These are phyloP conservation scores for Philaethria dido DNA, from an alignment of 2,888 invertebrate species.

Conservation along the genomic window DNA sequence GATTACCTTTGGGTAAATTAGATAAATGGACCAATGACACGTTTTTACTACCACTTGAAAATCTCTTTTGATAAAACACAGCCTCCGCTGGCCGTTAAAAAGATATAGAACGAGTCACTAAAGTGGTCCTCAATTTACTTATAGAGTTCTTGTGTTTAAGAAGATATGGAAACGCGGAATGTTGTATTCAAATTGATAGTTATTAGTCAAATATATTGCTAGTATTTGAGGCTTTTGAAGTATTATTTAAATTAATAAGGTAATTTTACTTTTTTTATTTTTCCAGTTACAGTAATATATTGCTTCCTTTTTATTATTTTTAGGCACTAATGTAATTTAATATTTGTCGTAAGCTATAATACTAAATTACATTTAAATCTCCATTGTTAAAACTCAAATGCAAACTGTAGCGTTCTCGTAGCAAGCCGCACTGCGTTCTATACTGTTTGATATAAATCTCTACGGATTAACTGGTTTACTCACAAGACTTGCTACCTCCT, in stretches of 20 bases:
- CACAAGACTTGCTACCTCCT: conserved; percentile 66
- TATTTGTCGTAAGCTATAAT: background rate
- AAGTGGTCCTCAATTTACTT: conserved; percentile 8
- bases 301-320: background rate
- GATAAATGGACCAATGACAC: conserved; percentile 44
- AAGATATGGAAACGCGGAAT: background rate
- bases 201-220: too few relatives aligned
- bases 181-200: too few relatives aligned
- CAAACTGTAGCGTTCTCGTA: conserved; percentile 48
- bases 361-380: conserved; percentile 6
- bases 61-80: conserved; percentile 38
- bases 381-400: conserved; percentile 23
- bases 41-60: conserved; percentile 37
- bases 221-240: too few relatives aligned
- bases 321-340: too few relatives aligned
- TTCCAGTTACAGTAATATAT: too few relatives aligned
- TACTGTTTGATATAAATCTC: conserved; percentile 73
- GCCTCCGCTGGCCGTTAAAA: conserved; percentile 36
- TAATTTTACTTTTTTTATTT: too few relatives aligned
- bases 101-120: conserved; percentile 22
- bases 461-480: conserved; percentile 70
- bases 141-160: background rate
- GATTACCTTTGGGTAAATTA: conserved; percentile 46
- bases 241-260: too few relatives aligned
- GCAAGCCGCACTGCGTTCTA: conserved; percentile 67